Evolutionary conservation across 2,888 invertebrate species (phyloP), one percentile per base, ranked within the genome.

Genomic region (Phyto melanocephala): DNA sequence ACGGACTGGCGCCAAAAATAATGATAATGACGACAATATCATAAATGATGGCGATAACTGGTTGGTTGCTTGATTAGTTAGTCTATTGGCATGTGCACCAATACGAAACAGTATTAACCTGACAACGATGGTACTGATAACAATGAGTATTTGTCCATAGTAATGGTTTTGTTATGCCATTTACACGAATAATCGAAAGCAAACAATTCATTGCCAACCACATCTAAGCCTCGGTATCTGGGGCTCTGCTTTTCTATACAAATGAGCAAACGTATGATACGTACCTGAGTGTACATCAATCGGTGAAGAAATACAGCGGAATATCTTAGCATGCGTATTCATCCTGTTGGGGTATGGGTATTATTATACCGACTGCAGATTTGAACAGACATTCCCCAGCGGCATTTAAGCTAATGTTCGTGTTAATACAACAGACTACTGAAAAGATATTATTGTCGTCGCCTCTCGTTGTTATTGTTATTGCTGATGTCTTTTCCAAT

Each of bases 351-450:
- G 17, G 50, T 47, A 24, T 37, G 45, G 13, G 54, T 47, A 67
- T 37, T 67, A 67, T 37, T 67, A 77, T 72, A 68, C 62, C 81
- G 71, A 77, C 77, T 68, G 72, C 77, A 74, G 63, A 65, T 56
- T 70, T 65, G 35, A 62, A 70, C 70, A 65, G 68, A 75, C 74
- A 82, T 82, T 78, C 78, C 81, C 81, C 58, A 82, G 78, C 78
- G 81, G 78, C 81, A 78, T 40, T 78, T 56, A 67, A 68, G 37
- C 50, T 40, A 70, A 75, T 58, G 78, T 82, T 78, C 81, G 81
- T 78, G 78, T 78, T 75, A 75, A 65, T 65, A 47, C 50, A 42
- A 28, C 81, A 78, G 45, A 72, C 76, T 56, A 40, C 15, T 15
- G 40, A 42, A 50, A 77, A 77, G 74, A 78, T 68, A 77, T 63